Evolutionary conservation across 2,797 vertebrate species (phyloP).

Genomic region (Menidia menidia): DNA sequence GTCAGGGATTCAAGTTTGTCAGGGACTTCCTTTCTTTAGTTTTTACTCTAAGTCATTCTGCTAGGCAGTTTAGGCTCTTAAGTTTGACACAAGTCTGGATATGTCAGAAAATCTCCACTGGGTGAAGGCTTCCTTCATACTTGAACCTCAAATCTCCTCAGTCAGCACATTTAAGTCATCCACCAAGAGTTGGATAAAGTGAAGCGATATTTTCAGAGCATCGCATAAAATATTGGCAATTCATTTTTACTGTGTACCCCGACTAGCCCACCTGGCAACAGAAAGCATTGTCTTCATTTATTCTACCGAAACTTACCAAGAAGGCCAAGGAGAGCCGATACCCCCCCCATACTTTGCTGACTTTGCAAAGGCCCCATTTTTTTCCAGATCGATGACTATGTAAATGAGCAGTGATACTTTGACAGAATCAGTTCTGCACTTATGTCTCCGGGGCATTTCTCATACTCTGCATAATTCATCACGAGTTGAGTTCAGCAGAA

Average conservation of each 20-base stretch:
- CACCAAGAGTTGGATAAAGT: too few relatives aligned
- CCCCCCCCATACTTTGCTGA: slow-evolving; percentile 22
- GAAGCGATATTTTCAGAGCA: slow-evolving; percentile 18
- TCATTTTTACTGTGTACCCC: slow-evolving; percentile 15
- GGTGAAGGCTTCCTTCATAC: neutral
- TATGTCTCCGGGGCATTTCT: slow-evolving; percentile 39
- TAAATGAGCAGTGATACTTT: slow-evolving; percentile 56
- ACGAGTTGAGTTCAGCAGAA: slow-evolving; percentile 28
- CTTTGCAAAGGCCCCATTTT: neutral
- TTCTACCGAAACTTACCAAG: slow-evolving; percentile 24
- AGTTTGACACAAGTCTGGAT: neutral
- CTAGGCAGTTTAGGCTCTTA: too few relatives aligned
- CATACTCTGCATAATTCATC: slow-evolving; percentile 49
- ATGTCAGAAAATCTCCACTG: neutral
- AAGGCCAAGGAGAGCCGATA: slow-evolving; percentile 30
- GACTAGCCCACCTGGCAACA: neutral
- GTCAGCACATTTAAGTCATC: neutral
- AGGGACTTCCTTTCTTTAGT: too few relatives aligned
- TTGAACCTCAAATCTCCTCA: slow-evolving; percentile 28
- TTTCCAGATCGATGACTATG: slow-evolving; percentile 55
- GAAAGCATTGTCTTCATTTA: slow-evolving; percentile 1
- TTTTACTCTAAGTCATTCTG: too few relatives aligned
- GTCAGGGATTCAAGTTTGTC: too few relatives aligned
- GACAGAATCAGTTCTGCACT: slow-evolving; percentile 45
- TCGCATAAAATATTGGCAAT: slow-evolving; percentile 26